Base-by-base conservation (phyloP, 2,797 vertebrate species). In the Enteromius unitaeniatus region DNA sequence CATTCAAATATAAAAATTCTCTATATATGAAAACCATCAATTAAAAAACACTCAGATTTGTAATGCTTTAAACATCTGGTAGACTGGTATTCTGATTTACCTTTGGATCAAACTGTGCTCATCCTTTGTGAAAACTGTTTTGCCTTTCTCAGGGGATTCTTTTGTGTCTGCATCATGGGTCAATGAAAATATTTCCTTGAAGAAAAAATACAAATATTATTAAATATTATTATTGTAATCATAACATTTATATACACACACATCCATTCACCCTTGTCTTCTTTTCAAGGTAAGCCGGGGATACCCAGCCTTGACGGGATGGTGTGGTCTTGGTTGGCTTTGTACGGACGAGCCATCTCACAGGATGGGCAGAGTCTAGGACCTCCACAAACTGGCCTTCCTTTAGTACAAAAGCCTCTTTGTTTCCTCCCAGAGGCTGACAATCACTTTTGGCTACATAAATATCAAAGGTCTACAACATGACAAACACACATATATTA, bases 301-400 rank as follows among this genome's bases (percentile, higher is more conserved):
- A 99, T n/a, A 99, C 94, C 98, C 98, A 99, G 1, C 97, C 98
- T 92, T 99, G 97, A n/a, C 97, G 92, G 6, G 96, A 96, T 2
- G 96, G 95, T 82, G 95, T 98, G 2, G 93, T 96, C 91, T 99
- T 99, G 4, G 97, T 97, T 86, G 98, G 98, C 90, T 99, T 99
- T 65, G 98, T 99, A 79, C 97, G 96, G 75, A 99, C 95, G 17
- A 99, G 91, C 98, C 98, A 99, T 80, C 93, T 96, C 69, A 97
- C 94, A 6, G 98, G 98, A 87, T 98, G 97, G 80, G 96, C 96
- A 1, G 96, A 97, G 74, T 99, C 98, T 6, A 99, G 92, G 45
- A 99, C 96, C 88, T 99, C 98, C 72, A 99, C 97, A 1, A 97
- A 99, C 78, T 99, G 98, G 0, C 98, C 97, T 91, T 98, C 97